phyloP scores from a whole-genome alignment of 1,140 invertebrate genomes.

The Odontomachus brunneus region DNA sequence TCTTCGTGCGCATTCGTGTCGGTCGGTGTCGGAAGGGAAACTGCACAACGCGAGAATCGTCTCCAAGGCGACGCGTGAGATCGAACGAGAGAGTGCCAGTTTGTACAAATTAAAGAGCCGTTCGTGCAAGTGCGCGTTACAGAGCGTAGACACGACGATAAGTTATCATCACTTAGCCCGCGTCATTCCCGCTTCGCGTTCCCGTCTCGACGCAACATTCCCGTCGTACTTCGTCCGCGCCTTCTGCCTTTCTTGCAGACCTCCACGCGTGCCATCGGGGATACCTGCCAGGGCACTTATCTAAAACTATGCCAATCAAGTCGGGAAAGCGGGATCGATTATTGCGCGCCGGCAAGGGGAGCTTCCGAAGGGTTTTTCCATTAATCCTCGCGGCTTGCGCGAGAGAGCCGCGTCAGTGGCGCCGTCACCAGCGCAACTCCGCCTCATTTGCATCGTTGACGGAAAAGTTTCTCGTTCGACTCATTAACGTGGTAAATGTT shows the following conservation, averaged over 20 bases:
- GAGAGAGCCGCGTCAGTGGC: conserved; percentile 14
- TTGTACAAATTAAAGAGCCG: too few species aligned
- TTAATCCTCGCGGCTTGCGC: conserved; percentile 27
- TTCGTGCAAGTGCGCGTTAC: too few species aligned
- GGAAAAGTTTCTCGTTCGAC: conserved; percentile 76
- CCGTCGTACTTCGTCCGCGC: conserved; percentile 15
- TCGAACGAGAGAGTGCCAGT: too few species aligned
- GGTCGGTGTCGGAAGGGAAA: too few species aligned
- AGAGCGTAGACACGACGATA: background rate
- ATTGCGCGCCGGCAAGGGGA: conserved; percentile 19
- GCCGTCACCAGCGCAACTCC: conserved; percentile 4
- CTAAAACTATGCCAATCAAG: conserved; percentile 56
- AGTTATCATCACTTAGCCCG: conserved; percentile 8
- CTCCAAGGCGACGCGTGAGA: too few species aligned
- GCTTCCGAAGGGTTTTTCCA: conserved; percentile 47
- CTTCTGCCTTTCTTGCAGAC: conserved; percentile 7
- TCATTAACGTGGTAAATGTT: conserved; percentile 76
- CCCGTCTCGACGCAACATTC: conserved; percentile 2
- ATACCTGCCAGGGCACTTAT: conserved; percentile 4
- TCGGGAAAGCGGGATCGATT: conserved; percentile 50
- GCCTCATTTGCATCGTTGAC: conserved; percentile 75
- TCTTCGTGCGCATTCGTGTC: too few species aligned
- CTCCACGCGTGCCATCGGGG: background rate
- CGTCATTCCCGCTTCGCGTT: background rate
- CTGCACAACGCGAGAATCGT: too few species aligned